Percentiles rank a stretch among this genome's conserved stretches.
phyloP scores from a whole-genome alignment of 2,113 vertebrate species.

The Todiramphus saurophagus region DNA sequence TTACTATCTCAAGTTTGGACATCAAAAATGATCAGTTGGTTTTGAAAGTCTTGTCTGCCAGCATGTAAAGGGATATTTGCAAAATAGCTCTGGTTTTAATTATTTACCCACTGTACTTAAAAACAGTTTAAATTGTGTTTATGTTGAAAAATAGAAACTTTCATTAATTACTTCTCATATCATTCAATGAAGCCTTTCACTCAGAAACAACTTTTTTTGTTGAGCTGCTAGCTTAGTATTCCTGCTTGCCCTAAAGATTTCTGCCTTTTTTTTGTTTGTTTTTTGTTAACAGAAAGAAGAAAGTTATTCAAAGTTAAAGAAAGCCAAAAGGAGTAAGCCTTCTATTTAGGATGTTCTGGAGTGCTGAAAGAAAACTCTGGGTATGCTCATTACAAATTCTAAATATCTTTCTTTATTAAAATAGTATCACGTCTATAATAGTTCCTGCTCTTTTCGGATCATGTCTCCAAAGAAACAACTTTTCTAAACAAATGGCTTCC shows the following conservation, averaged over 20 bases:
- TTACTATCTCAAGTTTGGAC: not conserved
- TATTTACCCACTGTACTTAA: not conserved
- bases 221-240: not conserved
- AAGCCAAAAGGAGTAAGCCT: slow-evolving; percentile 44
- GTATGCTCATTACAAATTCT: slow-evolving; percentile 46
- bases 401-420: not conserved
- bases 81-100: not conserved
- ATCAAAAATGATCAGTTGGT: not conserved
- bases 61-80: not conserved
- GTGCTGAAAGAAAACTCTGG: slow-evolving; percentile 67
- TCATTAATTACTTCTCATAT: not conserved
- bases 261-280: not conserved
- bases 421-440: not conserved
- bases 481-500: not conserved
- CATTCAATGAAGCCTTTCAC: not conserved
- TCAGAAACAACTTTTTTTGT: not conserved
- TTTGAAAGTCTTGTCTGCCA: not conserved
- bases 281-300: slow-evolving; percentile 67
- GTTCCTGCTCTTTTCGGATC: not conserved
- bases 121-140: not conserved
- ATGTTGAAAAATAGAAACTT: not conserved
- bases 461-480: not conserved
- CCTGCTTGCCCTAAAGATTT: not conserved
- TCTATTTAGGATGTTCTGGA: slow-evolving; percentile 47
- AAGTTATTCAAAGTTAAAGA: slow-evolving; percentile 69